Base-by-base conservation (phyloP, 2,797 vertebrate genomes). In the Ptychobarbus kaznakovi region DNA sequence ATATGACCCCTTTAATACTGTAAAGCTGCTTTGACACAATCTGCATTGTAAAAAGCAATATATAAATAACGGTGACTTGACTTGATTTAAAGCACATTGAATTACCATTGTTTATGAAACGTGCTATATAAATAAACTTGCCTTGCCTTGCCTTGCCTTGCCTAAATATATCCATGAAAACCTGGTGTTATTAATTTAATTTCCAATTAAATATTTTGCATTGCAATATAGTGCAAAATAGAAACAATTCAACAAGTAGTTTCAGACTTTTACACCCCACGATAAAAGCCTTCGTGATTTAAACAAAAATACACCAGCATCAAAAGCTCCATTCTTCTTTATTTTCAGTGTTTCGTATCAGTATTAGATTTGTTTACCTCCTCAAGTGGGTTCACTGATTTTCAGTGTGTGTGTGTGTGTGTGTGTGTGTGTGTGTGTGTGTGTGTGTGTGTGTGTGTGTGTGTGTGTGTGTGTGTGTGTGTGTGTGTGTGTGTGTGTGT, bases 361-460 rank as follows among this genome's bases (percentile, higher is more conserved):
- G n/a, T 28, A 28, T 80, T 68, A 80, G 28, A 66, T 75, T 65
- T 75, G 68, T 61, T 72, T 44, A 82, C 72, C 25, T 82, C 51
- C 51, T 83, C 32, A 63, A 75, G 53, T 28, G 38, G 70, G 12
- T 65, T 65, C 56, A 49, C 13, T 51, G 58, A 49, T 49, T 83
- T 82, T 73, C n/a, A 9, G 13, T 73, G 9, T 46, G 4, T 38
- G 38, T 1, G 4, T 38, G 38, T 1, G 38, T 38, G 38, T 7
- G 6, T 38, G 38, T 7, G 38, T 38, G 38, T 15, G 3, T 61
- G 20, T 66, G n/a, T 84, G 70, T 83, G 82, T 83, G 68, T 40
- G 38, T 40, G 7, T 8, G 40, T 40, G 40, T 8, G 7, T 40
- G 40, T 15, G 7, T 61, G 20, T 76, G n/a, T 84, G 77, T 83